Evolutionary conservation across 2,113 vertebrate genomes (phyloP).

Genomic region (Thermophis baileyi): DNA sequence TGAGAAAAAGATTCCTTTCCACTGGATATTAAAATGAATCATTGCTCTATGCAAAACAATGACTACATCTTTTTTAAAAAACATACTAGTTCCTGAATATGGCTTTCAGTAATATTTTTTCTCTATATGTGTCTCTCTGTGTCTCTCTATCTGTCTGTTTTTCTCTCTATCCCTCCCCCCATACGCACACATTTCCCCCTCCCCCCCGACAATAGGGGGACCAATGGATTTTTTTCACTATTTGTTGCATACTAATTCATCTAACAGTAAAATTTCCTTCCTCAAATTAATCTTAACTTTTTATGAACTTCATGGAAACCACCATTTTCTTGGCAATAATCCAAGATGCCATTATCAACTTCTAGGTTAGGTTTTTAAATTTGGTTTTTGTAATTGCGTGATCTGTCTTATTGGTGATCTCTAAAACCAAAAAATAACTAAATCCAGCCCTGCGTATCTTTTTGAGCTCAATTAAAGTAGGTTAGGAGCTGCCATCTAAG

Average conservation of each 20-base stretch:
- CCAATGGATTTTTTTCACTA: neutral
- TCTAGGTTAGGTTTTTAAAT: neutral
- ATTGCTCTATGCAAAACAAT: neutral
- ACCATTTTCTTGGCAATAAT: neutral
- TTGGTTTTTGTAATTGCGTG: neutral
- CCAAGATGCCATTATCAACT: neutral
- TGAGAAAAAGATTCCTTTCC: neutral
- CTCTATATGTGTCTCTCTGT: neutral
- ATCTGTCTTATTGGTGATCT: neutral
- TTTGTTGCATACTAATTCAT: neutral
- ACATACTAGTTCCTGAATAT: neutral
- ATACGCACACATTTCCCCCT: neutral
- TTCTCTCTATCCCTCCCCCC: too few relatives aligned
- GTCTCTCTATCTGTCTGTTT: too few relatives aligned
- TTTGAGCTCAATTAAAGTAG: neutral
- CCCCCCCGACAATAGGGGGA: neutral
- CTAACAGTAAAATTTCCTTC: neutral
- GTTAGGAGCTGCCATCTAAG: neutral
- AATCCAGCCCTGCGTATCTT: neutral
- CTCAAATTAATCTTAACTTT: neutral
- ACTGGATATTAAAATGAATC: neutral
- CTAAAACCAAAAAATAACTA: neutral
- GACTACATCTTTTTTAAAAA: neutral
- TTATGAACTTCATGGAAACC: neutral
- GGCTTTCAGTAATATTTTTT: neutral